Evolutionary conservation across 2,797 vertebrate genomes (phyloP), one percentile per base, ranked within the genome.

Genomic region (Myripristis jacobus): DNA sequence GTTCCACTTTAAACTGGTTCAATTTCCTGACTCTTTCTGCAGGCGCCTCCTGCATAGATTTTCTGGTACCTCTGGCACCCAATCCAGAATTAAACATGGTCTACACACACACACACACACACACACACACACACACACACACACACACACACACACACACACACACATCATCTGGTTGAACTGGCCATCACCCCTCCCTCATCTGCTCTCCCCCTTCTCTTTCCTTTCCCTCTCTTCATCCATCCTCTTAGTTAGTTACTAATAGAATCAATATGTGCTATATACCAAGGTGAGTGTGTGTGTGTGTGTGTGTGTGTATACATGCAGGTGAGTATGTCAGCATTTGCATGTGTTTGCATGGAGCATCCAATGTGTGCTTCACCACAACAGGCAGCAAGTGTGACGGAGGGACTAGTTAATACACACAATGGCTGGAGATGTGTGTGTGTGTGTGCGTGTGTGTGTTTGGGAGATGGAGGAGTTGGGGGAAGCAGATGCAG

Each of bases 261-360:
- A 74, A 55, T 87, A 78, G 66, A 91, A 87, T 89, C 84, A 77
- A 85, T 80, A 67, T 43, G 55, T 31, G 50, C 63, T 75, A 74
- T 67, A 66, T 54, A 62, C 72, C 34, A 36, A 9, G 11, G 47
- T 55, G 53, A n/a, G 36, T 41, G 18, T 55, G 10, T 10, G 4
- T 47, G 66, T 75, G 76, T 70, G 70, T 54, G 65, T 77, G 47
- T 59, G 53, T 21, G 43, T 41, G 18, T 31, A 4, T 31, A 31
- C 29, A 31, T 36, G 34, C n/a, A n/a, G n/a, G n/a, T n/a, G n/a
- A n/a, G n/a, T n/a, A n/a, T n/a, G n/a, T n/a, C n/a, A n/a, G n/a
- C n/a, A n/a, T n/a, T n/a, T 11, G 34, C 12, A 11, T 36, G 34
- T 36, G 34, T 1, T 11, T 36, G 34, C 8, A 9, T 36, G 12